These are phyloP conservation scores for Galaxias olidus DNA, from an alignment of 2,797 vertebrate genomes.

Conservation along the genomic window DNA sequence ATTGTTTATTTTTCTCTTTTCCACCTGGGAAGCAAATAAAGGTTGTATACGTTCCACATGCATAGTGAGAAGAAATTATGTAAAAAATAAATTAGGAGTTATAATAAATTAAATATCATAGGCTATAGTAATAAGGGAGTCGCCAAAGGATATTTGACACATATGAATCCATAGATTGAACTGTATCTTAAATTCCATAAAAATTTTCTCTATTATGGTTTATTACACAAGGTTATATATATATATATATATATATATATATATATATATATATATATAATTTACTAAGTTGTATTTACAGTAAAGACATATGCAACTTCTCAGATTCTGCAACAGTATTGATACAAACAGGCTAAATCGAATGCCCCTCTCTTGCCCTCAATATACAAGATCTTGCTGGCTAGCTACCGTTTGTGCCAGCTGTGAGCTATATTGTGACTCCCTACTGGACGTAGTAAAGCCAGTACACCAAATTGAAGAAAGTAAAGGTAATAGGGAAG, in stretches of 20 bases:
- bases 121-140: constrained; percentile 26
- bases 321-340: constrained; percentile 50
- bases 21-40: constrained; percentile 51
- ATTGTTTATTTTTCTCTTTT: constrained; percentile 26
- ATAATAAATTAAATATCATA: constrained; percentile 41
- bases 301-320: constrained; percentile 53
- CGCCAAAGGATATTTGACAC: constrained; percentile 37
- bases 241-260: constrained; percentile 40
- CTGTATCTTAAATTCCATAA: constrained; percentile 42
- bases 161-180: constrained; percentile 40
- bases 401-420: constrained; percentile 29
- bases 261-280: constrained; percentile 32
- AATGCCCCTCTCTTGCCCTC: constrained; percentile 26
- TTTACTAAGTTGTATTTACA: constrained; percentile 72
- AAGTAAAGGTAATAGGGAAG: constrained; percentile 90
- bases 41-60: constrained; percentile 45
- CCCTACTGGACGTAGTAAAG: constrained; percentile 92
- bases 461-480: constrained; percentile 97
- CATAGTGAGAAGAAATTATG: constrained; percentile 43
- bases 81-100: constrained; percentile 35
- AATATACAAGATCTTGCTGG: constrained; percentile 43
- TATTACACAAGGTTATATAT: too few species aligned
- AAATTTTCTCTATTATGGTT: constrained; percentile 43
- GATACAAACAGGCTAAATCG: constrained; percentile 58
- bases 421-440: constrained; percentile 23